A percentile compares a stretch with the other conserved stretches of the same genome.
Evolutionary conservation across 2,113 vertebrate species (phyloP).

Genomic region (Festucalex cinctus): DNA sequence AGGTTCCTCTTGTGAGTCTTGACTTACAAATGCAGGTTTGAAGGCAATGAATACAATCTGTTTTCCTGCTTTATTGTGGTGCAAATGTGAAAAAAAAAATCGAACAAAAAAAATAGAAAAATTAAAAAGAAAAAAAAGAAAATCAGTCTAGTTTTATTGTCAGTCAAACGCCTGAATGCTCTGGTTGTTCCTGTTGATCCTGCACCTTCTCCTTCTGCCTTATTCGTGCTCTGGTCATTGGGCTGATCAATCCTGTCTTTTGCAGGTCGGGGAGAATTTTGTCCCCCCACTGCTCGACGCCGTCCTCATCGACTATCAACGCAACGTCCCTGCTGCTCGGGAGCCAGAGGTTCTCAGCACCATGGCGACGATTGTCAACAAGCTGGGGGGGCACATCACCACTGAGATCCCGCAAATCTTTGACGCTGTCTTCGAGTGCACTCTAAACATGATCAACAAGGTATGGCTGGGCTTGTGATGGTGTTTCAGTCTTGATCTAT

Average conservation of each 20-base stretch:
- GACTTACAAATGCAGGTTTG: no score
- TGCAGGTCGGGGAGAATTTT: slow-evolving; percentile 96
- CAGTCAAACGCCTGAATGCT: no score
- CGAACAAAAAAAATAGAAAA: no score
- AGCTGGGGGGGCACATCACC: slow-evolving; percentile 95
- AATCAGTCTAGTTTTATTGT: no score
- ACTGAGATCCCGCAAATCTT: slow-evolving; percentile 99
- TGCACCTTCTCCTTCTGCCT: no score
- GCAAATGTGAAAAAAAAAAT: no score
- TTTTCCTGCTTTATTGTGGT: no score
- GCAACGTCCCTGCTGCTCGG: slow-evolving; percentile 94
- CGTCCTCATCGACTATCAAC: slow-evolving; percentile 98
- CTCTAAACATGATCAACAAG: slow-evolving; percentile 99
- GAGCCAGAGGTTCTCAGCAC: slow-evolving; percentile 99
- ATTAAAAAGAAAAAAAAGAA: no score
- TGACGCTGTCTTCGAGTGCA: slow-evolving; percentile 98
- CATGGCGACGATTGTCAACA: slow-evolving; percentile 99
- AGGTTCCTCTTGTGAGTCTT: no score
- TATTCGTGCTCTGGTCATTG: background rate
- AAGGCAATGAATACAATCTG: no score
- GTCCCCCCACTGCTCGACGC: slow-evolving; percentile 95
- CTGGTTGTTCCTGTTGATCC: no score
- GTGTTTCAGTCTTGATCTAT: no score
- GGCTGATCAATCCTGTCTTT: background rate
- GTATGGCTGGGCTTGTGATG: slow-evolving; percentile 31